Base-by-base conservation (phyloP, 2,888 invertebrate genomes). In the Eucera pruinosa region DNA sequence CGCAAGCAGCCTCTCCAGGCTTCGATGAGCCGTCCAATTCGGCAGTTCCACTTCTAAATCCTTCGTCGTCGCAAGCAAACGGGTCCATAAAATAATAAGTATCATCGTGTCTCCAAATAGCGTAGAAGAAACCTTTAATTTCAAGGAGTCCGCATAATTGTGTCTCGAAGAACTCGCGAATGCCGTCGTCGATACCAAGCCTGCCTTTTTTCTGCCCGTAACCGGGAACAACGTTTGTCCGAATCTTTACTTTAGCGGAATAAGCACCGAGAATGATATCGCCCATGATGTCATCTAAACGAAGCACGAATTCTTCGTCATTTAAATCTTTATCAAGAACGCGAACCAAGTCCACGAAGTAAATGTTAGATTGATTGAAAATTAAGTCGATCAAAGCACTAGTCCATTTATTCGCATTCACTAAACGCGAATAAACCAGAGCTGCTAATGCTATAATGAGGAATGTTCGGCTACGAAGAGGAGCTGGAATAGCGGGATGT, bases 81-180 rank as follows among this genome's bases (percentile, higher is more conserved):
- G 92, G 92, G 73, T 92, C 92, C 11, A 92, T 69, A 9, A 89
- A 87, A 30, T 91, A 92, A 36, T 88, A 92, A 30, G 89, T 90
- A 1, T 87, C 79, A 1, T 85, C 84, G n/a, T 90, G 89, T 25
- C 83, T 90, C 92, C 92, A 92, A 11, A 91, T 83, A 0, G 90
- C 90, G 27, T 91, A 92, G 50, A 85, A 91, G 0, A 60, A 80
- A 4, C 89, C 88, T 23, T 90, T 90, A 0, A 91, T 79, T 61
- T 92, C 92, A 0, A 92, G 58, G 11, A 92, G 70, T 0, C 91
- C 92, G 1, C 57, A 52, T 0, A 57, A 39, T 2, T 89, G 70
- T 0, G 25, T 61, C 2, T 80, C 60, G 66, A 92, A 92, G 65
- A 91, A 92, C 2, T 87, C 83, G 0, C 88, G 74, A 1, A 92